phyloP scores from a whole-genome alignment of 1,140 invertebrate genomes.

The Magallana ariakensis region DNA sequence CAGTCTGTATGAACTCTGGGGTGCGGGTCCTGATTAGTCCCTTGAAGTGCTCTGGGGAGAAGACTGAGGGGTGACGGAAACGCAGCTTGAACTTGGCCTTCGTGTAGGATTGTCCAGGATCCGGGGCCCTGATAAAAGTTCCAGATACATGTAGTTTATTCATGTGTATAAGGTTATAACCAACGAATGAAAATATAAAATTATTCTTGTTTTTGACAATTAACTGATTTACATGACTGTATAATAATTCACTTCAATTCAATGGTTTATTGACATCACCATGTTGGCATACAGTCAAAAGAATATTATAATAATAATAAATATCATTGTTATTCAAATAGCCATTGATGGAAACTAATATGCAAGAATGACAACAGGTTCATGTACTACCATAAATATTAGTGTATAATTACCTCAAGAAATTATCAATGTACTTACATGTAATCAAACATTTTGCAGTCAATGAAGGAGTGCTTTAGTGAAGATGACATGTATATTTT shows the following conservation, averaged over 20 bases:
- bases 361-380: too few species aligned
- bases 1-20: constrained; percentile 42
- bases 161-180: neutral
- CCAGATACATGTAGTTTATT: neutral
- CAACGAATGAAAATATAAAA: neutral
- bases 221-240: neutral
- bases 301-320: too few species aligned
- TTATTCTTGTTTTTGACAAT: neutral
- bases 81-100: constrained; percentile 53
- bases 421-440: constrained; percentile 37
- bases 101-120: constrained; percentile 48
- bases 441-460: constrained; percentile 50
- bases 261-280: too few species aligned
- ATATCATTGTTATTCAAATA: too few species aligned
- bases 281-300: too few species aligned
- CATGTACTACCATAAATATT: too few species aligned
- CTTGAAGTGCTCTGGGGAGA: constrained; percentile 45
- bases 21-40: constrained; percentile 45
- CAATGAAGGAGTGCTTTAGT: constrained; percentile 38
- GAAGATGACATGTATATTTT: constrained; percentile 45
- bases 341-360: too few species aligned
- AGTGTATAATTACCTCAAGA: too few species aligned
- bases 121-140: constrained; percentile 47
- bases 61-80: constrained; percentile 48
- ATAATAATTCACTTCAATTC: too few species aligned